phyloP scores from a whole-genome alignment of 1,140 invertebrate genomes.

The Diabrotica undecimpunctata region DNA sequence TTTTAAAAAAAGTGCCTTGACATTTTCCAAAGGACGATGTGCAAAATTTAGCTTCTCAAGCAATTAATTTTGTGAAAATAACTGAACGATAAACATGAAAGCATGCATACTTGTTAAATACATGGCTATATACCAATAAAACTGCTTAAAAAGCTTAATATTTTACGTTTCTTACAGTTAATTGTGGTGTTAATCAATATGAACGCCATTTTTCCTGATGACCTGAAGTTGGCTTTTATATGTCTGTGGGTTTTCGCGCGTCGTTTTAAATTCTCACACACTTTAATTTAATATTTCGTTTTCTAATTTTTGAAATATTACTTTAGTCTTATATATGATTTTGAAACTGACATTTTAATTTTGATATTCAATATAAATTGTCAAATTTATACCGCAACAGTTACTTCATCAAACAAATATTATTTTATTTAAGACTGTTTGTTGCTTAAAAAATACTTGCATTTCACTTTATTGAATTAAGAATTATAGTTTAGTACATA shows the following conservation, averaged over 20 bases:
- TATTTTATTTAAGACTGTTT: too few species aligned
- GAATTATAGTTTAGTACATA: too few species aligned
- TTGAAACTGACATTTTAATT: too few species aligned
- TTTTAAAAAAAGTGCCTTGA: slow-evolving; percentile 25
- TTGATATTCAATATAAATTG: too few species aligned
- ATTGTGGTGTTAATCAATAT: slow-evolving; percentile 38
- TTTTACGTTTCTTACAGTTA: slow-evolving; percentile 42
- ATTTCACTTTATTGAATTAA: too few species aligned
- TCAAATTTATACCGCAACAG: too few species aligned
- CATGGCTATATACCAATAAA: slow-evolving; percentile 27
- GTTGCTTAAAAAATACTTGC: too few species aligned
- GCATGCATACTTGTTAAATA: slow-evolving; percentile 26
- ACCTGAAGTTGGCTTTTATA: slow-evolving; percentile 27
- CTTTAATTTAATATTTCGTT: background rate
- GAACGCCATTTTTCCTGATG: slow-evolving; percentile 38
- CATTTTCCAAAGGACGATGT: slow-evolving; percentile 23
- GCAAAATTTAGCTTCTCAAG: slow-evolving; percentile 19
- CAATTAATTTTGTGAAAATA: slow-evolving; percentile 14
- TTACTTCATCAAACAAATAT: too few species aligned
- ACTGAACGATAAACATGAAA: slow-evolving; percentile 29
- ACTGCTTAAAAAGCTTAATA: slow-evolving; percentile 34
- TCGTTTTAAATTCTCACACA: slow-evolving; percentile 8
- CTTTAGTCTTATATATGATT: too few species aligned
- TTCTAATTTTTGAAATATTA: background rate
- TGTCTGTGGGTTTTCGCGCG: slow-evolving; percentile 7